Percentiles rank a stretch among this genome's conserved stretches.
Conservation (phyloP, 2,797 vertebrate genomes). For the Taeniopygia guttata region DNA sequence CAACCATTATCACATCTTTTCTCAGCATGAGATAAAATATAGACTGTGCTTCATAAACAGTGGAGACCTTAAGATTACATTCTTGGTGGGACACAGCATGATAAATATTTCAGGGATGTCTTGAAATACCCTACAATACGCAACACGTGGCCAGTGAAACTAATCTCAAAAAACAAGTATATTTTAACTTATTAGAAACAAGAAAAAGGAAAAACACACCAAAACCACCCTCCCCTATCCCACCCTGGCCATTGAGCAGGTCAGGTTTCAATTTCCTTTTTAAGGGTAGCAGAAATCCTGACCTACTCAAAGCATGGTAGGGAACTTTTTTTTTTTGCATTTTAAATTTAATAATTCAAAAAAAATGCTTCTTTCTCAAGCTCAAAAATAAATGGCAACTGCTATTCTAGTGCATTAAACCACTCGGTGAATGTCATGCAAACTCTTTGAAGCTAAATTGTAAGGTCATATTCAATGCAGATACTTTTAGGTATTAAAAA, state of each 20-base stretch:
- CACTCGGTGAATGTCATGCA: background rate
- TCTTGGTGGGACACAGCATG: slow-evolving; percentile 33
- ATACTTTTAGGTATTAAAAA: background rate
- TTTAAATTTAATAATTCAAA: background rate
- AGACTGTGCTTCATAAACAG: slow-evolving; percentile 56
- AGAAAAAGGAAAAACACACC: background rate
- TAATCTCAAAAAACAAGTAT: background rate
- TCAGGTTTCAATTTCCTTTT: background rate
- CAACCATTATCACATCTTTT: slow-evolving; percentile 59
- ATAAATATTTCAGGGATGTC: slow-evolving; percentile 7
- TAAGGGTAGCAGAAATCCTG: background rate
- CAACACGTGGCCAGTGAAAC: background rate
- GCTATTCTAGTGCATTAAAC: background rate
- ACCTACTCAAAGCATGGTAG: background rate
- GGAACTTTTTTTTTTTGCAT: background rate
- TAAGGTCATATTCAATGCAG: background rate
- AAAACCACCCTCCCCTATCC: background rate
- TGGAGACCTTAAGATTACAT: slow-evolving; percentile 55
- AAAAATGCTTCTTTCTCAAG: background rate
- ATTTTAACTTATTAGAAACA: background rate
- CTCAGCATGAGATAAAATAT: slow-evolving; percentile 64
- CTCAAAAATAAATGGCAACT: background rate
- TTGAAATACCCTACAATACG: background rate
- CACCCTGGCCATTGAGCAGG: background rate
- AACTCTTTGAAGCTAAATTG: background rate